Conservation (phyloP, 2,888 invertebrate species). For the Dasypogon diadema region DNA sequence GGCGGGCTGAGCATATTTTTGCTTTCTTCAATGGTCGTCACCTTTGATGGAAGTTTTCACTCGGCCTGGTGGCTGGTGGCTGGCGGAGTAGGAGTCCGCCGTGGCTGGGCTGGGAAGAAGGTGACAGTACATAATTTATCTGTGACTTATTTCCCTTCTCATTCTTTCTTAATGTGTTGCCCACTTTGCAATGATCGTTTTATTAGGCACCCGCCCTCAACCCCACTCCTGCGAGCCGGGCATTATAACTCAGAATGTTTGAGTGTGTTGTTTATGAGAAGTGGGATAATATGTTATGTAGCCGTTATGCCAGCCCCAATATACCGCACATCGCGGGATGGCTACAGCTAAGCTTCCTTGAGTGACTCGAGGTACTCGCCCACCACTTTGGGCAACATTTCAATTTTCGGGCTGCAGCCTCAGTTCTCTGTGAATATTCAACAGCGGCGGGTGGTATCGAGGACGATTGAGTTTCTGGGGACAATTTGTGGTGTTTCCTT, state of each 20-base stretch:
- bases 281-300: slow-evolving; percentile 50
- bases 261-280: slow-evolving; percentile 51
- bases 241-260: slow-evolving; percentile 23
- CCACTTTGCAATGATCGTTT: slow-evolving; percentile 47
- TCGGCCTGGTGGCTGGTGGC: not conserved
- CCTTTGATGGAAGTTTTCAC: slow-evolving; percentile 48
- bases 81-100: not conserved
- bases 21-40: slow-evolving; percentile 50
- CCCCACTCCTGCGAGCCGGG: not conserved
- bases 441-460: slow-evolving; percentile 51
- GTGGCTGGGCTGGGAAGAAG: slow-evolving; percentile 8
- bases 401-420: slow-evolving; percentile 39
- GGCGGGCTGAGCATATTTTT: slow-evolving; percentile 35
- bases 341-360: not conserved
- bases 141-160: slow-evolving; percentile 46
- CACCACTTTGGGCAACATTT: slow-evolving; percentile 49
- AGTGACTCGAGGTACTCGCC: slow-evolving; percentile 49
- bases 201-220: slow-evolving; percentile 49
- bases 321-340: not conserved
- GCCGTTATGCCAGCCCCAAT: slow-evolving; percentile 50
- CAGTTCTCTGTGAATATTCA: slow-evolving; percentile 58
- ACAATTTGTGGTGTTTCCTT: slow-evolving; percentile 9
- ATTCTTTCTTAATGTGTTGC: slow-evolving; percentile 47
- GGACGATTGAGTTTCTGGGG: not conserved
- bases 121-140: slow-evolving; percentile 45